These are phyloP conservation scores for Plagiodera versicolora DNA, from an alignment of 2,888 invertebrate genomes.

Conservation along the genomic window DNA sequence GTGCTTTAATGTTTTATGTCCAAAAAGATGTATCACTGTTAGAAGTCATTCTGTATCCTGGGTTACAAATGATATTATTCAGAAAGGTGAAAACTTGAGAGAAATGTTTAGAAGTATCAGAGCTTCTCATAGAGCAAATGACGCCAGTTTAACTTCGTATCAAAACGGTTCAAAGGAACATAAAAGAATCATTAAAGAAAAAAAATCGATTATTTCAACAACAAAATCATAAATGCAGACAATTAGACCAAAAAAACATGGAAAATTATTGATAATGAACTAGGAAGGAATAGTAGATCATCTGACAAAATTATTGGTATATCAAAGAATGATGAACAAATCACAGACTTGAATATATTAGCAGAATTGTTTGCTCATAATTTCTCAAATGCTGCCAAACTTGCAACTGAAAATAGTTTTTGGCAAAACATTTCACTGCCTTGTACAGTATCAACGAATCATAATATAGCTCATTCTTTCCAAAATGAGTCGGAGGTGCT, in stretches of 20 bases:
- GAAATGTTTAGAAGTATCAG: conserved; percentile 1
- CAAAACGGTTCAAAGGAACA: background rate
- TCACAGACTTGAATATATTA: too few species aligned
- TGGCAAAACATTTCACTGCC: background rate
- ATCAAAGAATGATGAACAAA: too few species aligned
- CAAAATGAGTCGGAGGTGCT: too few species aligned
- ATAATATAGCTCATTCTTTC: too few species aligned
- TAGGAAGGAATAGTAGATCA: too few species aligned
- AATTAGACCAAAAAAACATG: background rate
- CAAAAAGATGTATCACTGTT: background rate
- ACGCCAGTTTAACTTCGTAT: background rate
- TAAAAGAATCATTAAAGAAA: background rate
- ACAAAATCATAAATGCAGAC: background rate
- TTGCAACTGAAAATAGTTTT: too few species aligned
- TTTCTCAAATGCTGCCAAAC: too few species aligned
- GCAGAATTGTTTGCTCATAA: too few species aligned
- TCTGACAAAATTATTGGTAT: too few species aligned
- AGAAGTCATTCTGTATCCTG: background rate
- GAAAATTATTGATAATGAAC: too few species aligned
- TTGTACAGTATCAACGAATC: too few species aligned
- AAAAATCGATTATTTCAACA: too few species aligned
- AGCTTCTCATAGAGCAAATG: background rate
- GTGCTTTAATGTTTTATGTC: background rate
- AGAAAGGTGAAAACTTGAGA: background rate
- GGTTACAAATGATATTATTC: conserved; percentile 4